Conservation (phyloP, 1,140 invertebrate genomes). For the Coptotermes formosanus region DNA sequence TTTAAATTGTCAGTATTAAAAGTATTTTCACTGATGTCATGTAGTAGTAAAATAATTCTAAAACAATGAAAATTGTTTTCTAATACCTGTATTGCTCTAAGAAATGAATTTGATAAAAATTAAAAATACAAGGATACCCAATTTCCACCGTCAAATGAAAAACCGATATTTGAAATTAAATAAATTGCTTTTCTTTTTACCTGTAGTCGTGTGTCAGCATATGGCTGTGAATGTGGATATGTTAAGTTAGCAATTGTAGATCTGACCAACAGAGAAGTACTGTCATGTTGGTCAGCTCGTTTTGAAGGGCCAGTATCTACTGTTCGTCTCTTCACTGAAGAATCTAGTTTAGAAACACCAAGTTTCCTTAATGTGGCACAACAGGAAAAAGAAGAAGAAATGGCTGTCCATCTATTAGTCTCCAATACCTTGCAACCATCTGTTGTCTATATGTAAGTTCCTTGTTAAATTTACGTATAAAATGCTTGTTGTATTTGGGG, state of each 20-base stretch:
- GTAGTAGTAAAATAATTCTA: too few relatives aligned
- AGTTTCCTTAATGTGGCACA: slow-evolving; percentile 17
- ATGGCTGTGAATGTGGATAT: slow-evolving; percentile 64
- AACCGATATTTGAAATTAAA: too few relatives aligned
- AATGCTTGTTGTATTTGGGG: slow-evolving; percentile 20
- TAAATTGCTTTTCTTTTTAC: slow-evolving; percentile 1
- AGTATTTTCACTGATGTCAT: too few relatives aligned
- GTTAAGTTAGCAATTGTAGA: slow-evolving; percentile 57
- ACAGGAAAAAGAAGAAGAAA: slow-evolving; percentile 22
- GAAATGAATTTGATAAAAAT: too few relatives aligned
- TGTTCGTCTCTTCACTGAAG: slow-evolving; percentile 52
- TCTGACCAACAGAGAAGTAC: slow-evolving; percentile 50
- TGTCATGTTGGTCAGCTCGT: slow-evolving; percentile 52
- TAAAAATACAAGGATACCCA: too few relatives aligned
- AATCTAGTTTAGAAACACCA: slow-evolving; percentile 1
- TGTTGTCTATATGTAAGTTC: slow-evolving; percentile 59
- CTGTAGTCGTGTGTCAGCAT: slow-evolving; percentile 57
- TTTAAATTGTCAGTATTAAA: too few relatives aligned
- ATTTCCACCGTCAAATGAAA: too few relatives aligned
- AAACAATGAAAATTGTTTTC: too few relatives aligned
- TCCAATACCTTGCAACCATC: slow-evolving; percentile 57
- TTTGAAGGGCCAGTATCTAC: slow-evolving; percentile 61
- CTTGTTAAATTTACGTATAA: slow-evolving; percentile 26
- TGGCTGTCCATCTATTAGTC: slow-evolving; percentile 57
- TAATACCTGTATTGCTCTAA: too few relatives aligned